Evolutionary conservation across 1,140 invertebrate species (phyloP).

Genomic region (Ptiloglossa arizonensis): DNA sequence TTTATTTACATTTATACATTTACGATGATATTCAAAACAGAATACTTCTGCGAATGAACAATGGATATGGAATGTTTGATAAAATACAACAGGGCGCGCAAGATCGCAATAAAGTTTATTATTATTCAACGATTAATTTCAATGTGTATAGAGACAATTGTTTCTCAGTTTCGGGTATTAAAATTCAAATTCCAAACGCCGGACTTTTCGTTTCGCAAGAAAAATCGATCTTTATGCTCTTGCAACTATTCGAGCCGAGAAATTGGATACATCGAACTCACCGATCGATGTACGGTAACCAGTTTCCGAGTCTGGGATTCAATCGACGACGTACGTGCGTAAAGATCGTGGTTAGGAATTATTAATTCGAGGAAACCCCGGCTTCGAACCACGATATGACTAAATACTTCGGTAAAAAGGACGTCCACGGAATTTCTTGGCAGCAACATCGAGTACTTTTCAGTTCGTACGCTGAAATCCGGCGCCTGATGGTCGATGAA

Average conservation of each 20-base stretch:
- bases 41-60: too few species aligned
- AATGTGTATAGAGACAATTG: too few species aligned
- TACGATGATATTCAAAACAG: too few species aligned
- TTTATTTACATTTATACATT: too few species aligned
- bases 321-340: not conserved
- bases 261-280: not conserved
- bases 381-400: slow-evolving; percentile 7
- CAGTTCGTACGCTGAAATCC: not conserved
- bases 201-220: too few species aligned
- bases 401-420: slow-evolving; percentile 6
- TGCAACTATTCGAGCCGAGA: not conserved
- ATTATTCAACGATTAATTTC: too few species aligned
- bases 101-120: too few species aligned
- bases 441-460: not conserved
- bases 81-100: too few species aligned
- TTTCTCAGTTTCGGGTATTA: too few species aligned
- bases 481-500: slow-evolving; percentile 22
- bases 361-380: not conserved
- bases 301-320: not conserved
- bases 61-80: too few species aligned
- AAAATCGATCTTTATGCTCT: not conserved
- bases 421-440: not conserved
- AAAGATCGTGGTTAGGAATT: not conserved
- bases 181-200: too few species aligned
- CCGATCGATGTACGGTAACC: not conserved